Conservation (phyloP, 53 echinoderm and acorn worm species). For the Echinometra lucunter region DNA sequence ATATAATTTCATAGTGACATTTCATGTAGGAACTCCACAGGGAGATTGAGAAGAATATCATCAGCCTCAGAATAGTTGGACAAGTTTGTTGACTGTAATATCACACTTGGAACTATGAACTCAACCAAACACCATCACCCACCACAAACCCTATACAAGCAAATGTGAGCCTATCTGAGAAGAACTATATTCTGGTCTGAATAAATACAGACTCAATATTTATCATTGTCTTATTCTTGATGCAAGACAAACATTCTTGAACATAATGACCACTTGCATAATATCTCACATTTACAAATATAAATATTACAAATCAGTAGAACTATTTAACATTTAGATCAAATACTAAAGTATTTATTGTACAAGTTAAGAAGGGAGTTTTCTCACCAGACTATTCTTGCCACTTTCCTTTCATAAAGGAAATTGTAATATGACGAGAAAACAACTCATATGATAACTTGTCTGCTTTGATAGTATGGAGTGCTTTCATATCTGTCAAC, state of each 20-base stretch:
- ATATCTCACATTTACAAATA: too few relatives aligned
- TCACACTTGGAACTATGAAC: conserved; percentile 45
- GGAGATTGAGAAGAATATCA: background rate
- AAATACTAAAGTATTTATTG: background rate
- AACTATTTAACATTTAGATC: background rate
- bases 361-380: background rate
- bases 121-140: conserved; percentile 1
- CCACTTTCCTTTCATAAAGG: background rate
- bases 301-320: too few relatives aligned
- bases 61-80: background rate
- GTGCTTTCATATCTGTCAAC: background rate
- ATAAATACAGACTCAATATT: too few relatives aligned
- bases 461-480: background rate
- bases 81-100: conserved; percentile 38
- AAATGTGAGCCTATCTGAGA: background rate
- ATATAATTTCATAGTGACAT: background rate
- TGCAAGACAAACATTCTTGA: too few relatives aligned
- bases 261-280: too few relatives aligned
- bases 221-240: too few relatives aligned
- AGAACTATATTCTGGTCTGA: background rate
- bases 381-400: background rate
- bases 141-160: background rate
- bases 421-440: background rate
- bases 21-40: background rate
- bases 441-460: background rate